These are phyloP conservation scores for Sebastes nivosus DNA, from an alignment of 2,797 vertebrate genomes.

Conservation along the genomic window DNA sequence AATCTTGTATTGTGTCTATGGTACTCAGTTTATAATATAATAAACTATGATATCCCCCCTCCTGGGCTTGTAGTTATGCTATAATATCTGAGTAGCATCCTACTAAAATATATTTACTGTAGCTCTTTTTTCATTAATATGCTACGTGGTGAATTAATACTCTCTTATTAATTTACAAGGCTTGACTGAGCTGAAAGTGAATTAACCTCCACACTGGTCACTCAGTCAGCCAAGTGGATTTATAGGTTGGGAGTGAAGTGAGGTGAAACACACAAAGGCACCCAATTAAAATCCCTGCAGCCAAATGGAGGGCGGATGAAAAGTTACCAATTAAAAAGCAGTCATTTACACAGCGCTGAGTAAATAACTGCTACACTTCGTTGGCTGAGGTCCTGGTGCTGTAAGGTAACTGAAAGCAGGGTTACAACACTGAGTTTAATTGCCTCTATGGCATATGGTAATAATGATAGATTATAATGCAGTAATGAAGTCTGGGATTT, in stretches of 20 bases:
- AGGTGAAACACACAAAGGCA: constrained; percentile 23
- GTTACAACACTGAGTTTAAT: constrained; percentile 48
- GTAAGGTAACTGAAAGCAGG: constrained; percentile 9
- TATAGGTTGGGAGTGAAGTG: constrained; percentile 44
- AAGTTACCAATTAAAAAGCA: constrained; percentile 65
- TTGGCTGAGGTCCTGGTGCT: constrained; percentile 19
- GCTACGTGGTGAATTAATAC: constrained; percentile 1
- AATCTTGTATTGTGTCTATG: background rate
- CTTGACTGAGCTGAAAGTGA: constrained; percentile 48
- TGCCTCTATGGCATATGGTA: constrained; percentile 12
- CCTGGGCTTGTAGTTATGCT: background rate
- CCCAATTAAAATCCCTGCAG: constrained; percentile 47
- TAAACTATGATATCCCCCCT: background rate
- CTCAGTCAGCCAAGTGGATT: constrained; percentile 33
- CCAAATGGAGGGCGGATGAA: constrained; percentile 23
- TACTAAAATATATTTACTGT: constrained; percentile 40
- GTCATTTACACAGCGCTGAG: constrained; percentile 18
- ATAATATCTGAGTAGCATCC: constrained; percentile 1
- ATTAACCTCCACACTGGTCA: constrained; percentile 52
- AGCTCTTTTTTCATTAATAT: constrained; percentile 2
- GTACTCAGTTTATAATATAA: background rate
- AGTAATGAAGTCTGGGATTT: constrained; percentile 34
- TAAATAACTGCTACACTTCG: constrained; percentile 41
- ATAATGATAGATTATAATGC: constrained; percentile 41
- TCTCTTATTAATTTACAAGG: constrained; percentile 31